Evolutionary conservation across 30 jellyfish, hydroid and myxozoan species (phyloP), one percentile per base, ranked within the genome.

Genomic region (Rhopilema esculentum): DNA sequence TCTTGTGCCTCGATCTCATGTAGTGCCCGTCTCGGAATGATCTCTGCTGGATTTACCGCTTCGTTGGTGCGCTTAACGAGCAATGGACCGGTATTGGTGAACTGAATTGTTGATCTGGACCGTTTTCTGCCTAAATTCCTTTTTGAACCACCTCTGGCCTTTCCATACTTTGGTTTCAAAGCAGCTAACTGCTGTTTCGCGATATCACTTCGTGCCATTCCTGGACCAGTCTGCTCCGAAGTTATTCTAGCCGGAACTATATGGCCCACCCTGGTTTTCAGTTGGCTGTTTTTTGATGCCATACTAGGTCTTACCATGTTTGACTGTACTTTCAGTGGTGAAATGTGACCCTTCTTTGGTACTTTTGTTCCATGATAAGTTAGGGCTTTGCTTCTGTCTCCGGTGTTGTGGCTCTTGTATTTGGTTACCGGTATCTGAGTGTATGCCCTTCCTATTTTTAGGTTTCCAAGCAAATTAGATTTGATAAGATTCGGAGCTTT

Each of bases 11-110:
- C 94, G 72, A 85, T 85, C 63, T 73, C 83, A 25, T 66, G 57
- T 70, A 85, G 40, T 16, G 94, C 94, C 53, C 69, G 65, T 64
- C 80, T 85, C 8, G 94, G 94, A 1, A 85, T 75, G 18, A 85
- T 29, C 16, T 75, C 85, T 23, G 80, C 32, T 40, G 88, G 88
- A n/a, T 75, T 33, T 15, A 71, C 26, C 23, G 86, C 72, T 53
- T 72, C 75, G 27, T 84, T 27, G 52, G 83, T 61, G 20, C 92
- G 67, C 33, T 84, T 84, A 22, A 52, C 27, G 16, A 74, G 21
- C 49, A 30, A 20, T 23, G 50, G 77, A 15, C 24, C 64, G 0
- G 17, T 63, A 66, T 49, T 21, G 16, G 70, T 23, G 82, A 25
- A 19, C 21, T 49, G 72, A 26, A 64, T 66, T 0, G 68, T 64